Conservation (phyloP, 1,140 invertebrate species). For the Popillia japonica region DNA sequence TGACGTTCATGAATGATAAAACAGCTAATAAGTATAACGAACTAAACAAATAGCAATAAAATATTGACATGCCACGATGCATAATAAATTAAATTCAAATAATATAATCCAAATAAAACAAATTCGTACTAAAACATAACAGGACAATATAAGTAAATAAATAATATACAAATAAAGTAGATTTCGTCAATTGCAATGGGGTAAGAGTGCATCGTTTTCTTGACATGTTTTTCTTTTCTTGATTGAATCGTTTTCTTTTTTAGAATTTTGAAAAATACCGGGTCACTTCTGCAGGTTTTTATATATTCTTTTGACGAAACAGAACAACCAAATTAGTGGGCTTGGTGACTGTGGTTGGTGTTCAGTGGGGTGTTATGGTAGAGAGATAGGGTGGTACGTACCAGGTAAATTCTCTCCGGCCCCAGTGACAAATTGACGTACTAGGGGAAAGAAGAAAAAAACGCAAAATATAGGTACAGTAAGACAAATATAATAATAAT, state of each 20-base stretch:
- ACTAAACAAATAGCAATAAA: slow-evolving; percentile 36
- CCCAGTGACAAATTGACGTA: slow-evolving; percentile 76
- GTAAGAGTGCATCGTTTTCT: slow-evolving; percentile 44
- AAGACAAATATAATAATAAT: slow-evolving; percentile 33
- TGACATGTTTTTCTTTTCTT: slow-evolving; percentile 30
- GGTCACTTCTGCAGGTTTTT: background rate
- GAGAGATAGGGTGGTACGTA: slow-evolving; percentile 64
- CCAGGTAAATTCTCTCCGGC: slow-evolving; percentile 75
- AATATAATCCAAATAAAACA: slow-evolving; percentile 16
- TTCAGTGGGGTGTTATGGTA: slow-evolving; percentile 58
- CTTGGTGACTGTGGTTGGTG: slow-evolving; percentile 57
- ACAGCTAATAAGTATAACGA: background rate
- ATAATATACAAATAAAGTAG: slow-evolving; percentile 51
- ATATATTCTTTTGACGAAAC: slow-evolving; percentile 47
- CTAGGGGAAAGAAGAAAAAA: slow-evolving; percentile 70
- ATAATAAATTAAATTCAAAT: slow-evolving; percentile 39
- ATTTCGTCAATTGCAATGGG: slow-evolving; percentile 58
- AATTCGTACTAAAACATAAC: too few species aligned
- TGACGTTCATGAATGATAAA: background rate
- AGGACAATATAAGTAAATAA: slow-evolving; percentile 41
- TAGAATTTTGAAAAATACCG: slow-evolving; percentile 10
- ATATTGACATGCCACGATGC: slow-evolving; percentile 40
- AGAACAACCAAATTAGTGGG: slow-evolving; percentile 59
- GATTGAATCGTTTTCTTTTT: background rate
- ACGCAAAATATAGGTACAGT: slow-evolving; percentile 60